A percentile compares a stretch with the other conserved stretches of the same genome.
phyloP scores from a whole-genome alignment of 2,888 invertebrate genomes.

The Biston stratarius region DNA sequence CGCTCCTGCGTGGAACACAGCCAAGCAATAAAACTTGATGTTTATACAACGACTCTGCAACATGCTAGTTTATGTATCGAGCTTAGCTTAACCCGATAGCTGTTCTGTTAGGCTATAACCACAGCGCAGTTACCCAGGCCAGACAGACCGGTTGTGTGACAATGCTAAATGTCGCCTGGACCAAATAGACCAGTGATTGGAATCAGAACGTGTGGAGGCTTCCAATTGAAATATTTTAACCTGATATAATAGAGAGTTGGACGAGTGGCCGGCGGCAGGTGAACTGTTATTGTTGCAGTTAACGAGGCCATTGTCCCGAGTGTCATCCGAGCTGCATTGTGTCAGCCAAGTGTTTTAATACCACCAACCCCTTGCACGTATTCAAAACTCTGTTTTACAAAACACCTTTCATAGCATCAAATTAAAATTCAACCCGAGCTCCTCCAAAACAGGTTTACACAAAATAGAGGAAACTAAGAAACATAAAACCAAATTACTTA shows the following conservation, averaged over 20 bases:
- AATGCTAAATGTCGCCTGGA: slow-evolving; percentile 10
- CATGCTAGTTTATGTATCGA: slow-evolving; percentile 72
- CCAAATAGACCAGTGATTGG: slow-evolving; percentile 40
- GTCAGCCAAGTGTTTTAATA: slow-evolving; percentile 69
- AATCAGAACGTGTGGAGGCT: slow-evolving; percentile 52
- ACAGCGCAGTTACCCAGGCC: slow-evolving; percentile 44
- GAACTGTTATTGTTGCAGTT: slow-evolving; percentile 73
- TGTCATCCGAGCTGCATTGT: slow-evolving; percentile 76
- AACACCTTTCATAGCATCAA: slow-evolving; percentile 3
- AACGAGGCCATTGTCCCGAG: slow-evolving; percentile 78
- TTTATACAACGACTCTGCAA: slow-evolving; percentile 78
- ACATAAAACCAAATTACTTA: slow-evolving; percentile 35
- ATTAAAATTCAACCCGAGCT: slow-evolving; percentile 15
- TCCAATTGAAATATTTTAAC: slow-evolving; percentile 65
- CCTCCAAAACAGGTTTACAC: slow-evolving; percentile 18
- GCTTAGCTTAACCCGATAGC: slow-evolving; percentile 60
- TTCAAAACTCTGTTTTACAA: slow-evolving; percentile 30
- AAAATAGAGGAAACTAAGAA: slow-evolving; percentile 27
- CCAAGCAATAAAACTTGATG: slow-evolving; percentile 85
- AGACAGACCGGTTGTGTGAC: slow-evolving; percentile 15
- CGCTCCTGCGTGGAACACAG: slow-evolving; percentile 82
- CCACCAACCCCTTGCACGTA: slow-evolving; percentile 58
- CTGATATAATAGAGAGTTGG: slow-evolving; percentile 37
- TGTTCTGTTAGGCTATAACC: slow-evolving; percentile 48
- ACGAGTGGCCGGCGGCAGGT: slow-evolving; percentile 52